These are phyloP conservation scores for Sinosuthora webbiana DNA, from an alignment of 2,113 vertebrate genomes.

Conservation along the genomic window DNA sequence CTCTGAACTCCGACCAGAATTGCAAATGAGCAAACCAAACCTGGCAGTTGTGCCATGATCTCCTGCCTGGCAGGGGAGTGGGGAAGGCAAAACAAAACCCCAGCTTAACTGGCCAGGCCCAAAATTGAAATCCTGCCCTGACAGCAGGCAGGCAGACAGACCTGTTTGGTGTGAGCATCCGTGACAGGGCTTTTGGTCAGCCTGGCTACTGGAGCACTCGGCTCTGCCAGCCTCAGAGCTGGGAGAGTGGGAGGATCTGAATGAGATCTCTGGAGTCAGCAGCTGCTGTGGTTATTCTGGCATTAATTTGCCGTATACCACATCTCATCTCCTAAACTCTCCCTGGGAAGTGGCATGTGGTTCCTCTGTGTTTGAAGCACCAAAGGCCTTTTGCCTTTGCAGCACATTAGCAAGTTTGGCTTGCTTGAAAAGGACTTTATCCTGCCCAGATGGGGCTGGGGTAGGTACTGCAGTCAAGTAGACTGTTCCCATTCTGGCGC, in stretches of 20 bases:
- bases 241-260: conserved; percentile 1
- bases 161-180: neutral
- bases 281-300: conserved; percentile 13
- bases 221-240: neutral
- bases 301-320: neutral
- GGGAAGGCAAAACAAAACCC: neutral
- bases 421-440: conserved; percentile 10
- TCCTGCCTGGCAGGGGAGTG: neutral
- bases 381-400: neutral
- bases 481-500: neutral
- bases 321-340: conserved; percentile 29
- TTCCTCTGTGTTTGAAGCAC: conserved; percentile 15
- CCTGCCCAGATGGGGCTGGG: neutral
- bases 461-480: neutral
- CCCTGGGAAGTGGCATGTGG: conserved; percentile 41
- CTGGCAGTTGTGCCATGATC: neutral
- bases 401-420: neutral
- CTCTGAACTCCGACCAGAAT: neutral
- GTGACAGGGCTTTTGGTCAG: neutral
- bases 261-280: neutral
- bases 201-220: neutral
- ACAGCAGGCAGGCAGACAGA: conserved; percentile 7
- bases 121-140: neutral
- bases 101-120: neutral
- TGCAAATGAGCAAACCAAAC: neutral